Evolutionary conservation across 2,797 vertebrate species (phyloP).

Genomic region (Dermochelys coriacea): DNA sequence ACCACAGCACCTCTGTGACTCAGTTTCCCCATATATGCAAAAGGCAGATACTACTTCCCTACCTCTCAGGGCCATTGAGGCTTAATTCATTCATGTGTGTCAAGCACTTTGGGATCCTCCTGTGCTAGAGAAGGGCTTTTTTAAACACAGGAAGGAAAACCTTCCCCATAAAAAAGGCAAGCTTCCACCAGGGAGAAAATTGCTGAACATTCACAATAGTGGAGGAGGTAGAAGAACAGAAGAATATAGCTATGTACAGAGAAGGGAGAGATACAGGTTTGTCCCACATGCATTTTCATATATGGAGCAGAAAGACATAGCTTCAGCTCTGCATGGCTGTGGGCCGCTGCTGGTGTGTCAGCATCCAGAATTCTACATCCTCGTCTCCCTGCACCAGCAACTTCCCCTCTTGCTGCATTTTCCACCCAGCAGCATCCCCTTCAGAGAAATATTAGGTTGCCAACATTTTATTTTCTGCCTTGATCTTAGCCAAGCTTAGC

Average conservation of each 20-base stretch:
- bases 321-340: not conserved
- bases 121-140: not conserved
- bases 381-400: not conserved
- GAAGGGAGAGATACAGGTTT: not conserved
- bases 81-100: not conserved
- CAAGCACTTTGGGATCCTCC: not conserved
- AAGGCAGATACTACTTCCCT: not conserved
- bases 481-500: not conserved
- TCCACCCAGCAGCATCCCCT: not conserved
- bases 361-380: not conserved
- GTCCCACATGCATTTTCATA: not conserved
- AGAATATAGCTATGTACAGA: not conserved
- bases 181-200: not conserved
- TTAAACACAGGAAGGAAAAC: not conserved
- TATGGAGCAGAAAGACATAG: not conserved
- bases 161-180: rapidly evolving
- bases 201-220: not conserved
- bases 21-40: not conserved
- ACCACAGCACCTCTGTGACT: not conserved
- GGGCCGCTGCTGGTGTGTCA: not conserved
- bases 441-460: not conserved
- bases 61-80: not conserved
- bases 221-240: not conserved
- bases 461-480: not conserved
- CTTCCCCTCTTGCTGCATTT: not conserved